These are phyloP conservation scores for Ectemnius lituratus DNA, from an alignment of 2,888 invertebrate genomes.

Conservation along the genomic window DNA sequence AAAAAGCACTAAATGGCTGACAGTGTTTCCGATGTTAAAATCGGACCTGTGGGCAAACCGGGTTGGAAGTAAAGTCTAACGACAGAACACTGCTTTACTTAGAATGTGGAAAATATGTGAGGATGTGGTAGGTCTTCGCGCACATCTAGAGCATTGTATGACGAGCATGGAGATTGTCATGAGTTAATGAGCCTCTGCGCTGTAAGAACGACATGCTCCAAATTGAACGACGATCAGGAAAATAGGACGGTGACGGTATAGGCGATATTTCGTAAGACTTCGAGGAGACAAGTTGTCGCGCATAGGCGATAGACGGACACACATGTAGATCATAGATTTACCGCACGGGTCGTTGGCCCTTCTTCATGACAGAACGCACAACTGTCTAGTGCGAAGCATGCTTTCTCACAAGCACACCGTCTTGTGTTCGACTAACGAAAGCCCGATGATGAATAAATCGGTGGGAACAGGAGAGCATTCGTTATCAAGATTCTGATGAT, in stretches of 20 bases:
- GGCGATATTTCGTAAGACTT: slow-evolving; percentile 28
- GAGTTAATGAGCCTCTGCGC: not conserved
- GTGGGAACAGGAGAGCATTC: no score
- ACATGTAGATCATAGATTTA: slow-evolving; percentile 27
- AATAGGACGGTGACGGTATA: slow-evolving; percentile 6
- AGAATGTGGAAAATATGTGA: not conserved
- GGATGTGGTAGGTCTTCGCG: not conserved
- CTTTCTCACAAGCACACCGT: not conserved
- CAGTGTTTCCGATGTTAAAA: not conserved
- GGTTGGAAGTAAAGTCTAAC: no score
- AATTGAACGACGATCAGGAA: slow-evolving; percentile 4
- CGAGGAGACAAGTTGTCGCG: slow-evolving; percentile 34
- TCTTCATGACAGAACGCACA: slow-evolving; percentile 29
- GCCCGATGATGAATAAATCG: no score
- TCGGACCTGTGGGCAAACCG: no score
- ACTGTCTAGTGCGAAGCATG: no score
- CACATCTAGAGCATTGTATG: not conserved
- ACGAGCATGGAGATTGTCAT: slow-evolving; percentile 4
- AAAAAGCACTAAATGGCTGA: not conserved
- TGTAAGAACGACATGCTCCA: not conserved
- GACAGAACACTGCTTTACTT: not conserved
- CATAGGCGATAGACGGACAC: slow-evolving; percentile 5
- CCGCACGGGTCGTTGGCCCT: slow-evolving; percentile 42
- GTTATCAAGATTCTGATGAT: not conserved
- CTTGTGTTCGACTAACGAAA: no score